Base-by-base conservation (phyloP, 2,888 invertebrate genomes). In the Yponomeuta malinellus region DNA sequence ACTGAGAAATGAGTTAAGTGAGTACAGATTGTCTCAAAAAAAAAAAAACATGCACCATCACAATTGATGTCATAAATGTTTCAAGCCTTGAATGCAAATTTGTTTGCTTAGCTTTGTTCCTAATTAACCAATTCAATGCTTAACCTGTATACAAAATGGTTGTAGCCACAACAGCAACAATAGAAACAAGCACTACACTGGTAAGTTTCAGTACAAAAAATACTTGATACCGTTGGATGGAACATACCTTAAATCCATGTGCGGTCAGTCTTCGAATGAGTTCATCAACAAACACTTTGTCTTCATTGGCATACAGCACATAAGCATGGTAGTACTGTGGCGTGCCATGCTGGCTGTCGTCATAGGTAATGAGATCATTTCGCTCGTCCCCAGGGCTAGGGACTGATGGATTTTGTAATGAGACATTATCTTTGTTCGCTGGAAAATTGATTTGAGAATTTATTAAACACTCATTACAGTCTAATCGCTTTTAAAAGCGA, bases 271-370 rank as follows among this genome's bases (percentile, higher is more conserved):
- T 93, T 0, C 90, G 88, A 23, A 96, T 88, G 72, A 97, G 87
- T 76, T 95, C 78, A 0, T 93, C 92, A 0, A 95, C 96, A 86
- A 96, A 96, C 3, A 93, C 90, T 15, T 91, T 87, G 81, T 97
- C 97, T 73, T 95, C 95, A 66, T 95, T 94, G 0, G 96, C 95
- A 76, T 94, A 96, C 48, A 97, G 82, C 10, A 97, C 93, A 79
- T 96, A 96, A 0, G 96, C 97, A 85, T 97, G 95, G 77, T 97
- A 97, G 63, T 86, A 87, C 78, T 96, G 95, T 10, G 93, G 93
- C 3, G 78, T 75, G 0, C 84, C 79, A 78, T 87, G 73, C 86
- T 81, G 83, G 12, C 92, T 84, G 78, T 96, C 96, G 72, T 94
- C 94, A 29, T 82, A 83, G 8, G 93, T 94, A 33, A 88, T 71